Percentiles rank a stretch among this genome's conserved stretches.
These are phyloP conservation scores for Antheraea pernyi DNA, from an alignment of 1,140 invertebrate species.

Conservation along the genomic window DNA sequence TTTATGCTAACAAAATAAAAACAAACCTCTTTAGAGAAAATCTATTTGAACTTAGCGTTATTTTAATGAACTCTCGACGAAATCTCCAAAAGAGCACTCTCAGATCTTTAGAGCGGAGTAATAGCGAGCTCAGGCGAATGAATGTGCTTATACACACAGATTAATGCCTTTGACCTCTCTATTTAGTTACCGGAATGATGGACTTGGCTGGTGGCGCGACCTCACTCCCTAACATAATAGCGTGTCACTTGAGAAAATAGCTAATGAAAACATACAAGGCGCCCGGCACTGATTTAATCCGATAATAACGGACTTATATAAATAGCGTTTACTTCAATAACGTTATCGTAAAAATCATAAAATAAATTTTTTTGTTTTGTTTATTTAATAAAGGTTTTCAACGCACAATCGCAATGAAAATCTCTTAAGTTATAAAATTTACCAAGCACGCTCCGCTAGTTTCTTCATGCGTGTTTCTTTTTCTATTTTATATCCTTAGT, in stretches of 20 bases:
- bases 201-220: not conserved
- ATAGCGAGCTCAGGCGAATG: not conserved
- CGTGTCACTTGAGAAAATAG: not conserved
- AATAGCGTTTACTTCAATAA: not conserved
- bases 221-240: not conserved
- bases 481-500: too few relatives aligned
- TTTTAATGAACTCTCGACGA: not conserved
- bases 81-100: not conserved
- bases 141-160: constrained; percentile 3
- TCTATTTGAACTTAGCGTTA: not conserved
- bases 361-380: too few relatives aligned
- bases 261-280: not conserved
- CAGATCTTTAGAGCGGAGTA: not conserved
- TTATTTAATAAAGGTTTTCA: too few relatives aligned
- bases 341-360: not conserved
- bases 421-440: too few relatives aligned
- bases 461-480: too few relatives aligned
- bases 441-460: too few relatives aligned
- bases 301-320: not conserved
- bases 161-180: constrained; percentile 4
- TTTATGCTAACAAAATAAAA: too few relatives aligned
- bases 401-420: too few relatives aligned
- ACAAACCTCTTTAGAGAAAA: not conserved
- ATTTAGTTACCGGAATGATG: not conserved
- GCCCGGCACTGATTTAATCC: not conserved